Conservation (phyloP, 2,888 invertebrate species). For the Parnassius glacialis region DNA sequence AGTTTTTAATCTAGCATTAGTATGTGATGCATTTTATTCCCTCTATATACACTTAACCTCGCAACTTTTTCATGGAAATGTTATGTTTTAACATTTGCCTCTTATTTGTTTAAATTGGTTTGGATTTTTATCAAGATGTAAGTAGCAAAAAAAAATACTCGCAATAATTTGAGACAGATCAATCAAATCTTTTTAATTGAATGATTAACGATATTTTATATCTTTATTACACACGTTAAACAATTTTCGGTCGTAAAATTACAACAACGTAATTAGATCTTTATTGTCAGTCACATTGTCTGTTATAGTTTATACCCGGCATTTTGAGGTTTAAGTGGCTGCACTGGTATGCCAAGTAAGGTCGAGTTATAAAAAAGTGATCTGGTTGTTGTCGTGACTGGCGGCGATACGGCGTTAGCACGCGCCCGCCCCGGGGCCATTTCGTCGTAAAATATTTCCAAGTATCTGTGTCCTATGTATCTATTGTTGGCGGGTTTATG, state of each 20-base stretch:
- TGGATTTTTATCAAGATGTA: conserved; percentile 55
- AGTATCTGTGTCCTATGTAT: conserved; percentile 47
- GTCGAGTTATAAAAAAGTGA: conserved; percentile 61
- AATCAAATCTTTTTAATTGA: conserved; percentile 21
- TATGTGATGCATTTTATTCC: conserved; percentile 4
- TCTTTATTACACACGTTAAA: background rate
- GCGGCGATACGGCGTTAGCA: conserved; percentile 49
- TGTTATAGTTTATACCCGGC: conserved; percentile 10
- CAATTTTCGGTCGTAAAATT: background rate
- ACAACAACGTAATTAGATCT: background rate
- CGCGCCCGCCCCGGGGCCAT: conserved; percentile 66
- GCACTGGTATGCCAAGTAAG: conserved; percentile 42
- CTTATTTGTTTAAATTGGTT: conserved; percentile 23
- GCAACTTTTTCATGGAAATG: conserved; percentile 62
- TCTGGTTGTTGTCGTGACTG: conserved; percentile 70
- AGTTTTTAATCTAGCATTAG: conserved; percentile 19
- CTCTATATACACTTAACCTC: conserved; percentile 27
- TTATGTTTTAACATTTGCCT: conserved; percentile 10
- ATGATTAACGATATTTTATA: conserved; percentile 30
- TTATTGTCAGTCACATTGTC: conserved; percentile 11
- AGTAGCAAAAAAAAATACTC: background rate
- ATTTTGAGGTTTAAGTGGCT: conserved; percentile 20
- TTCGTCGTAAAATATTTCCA: conserved; percentile 58
- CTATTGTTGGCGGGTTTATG: conserved; percentile 39
- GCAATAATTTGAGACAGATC: too few species aligned